phyloP scores from a whole-genome alignment of 2,797 vertebrate genomes.

The Lutjanus campechanus region DNA sequence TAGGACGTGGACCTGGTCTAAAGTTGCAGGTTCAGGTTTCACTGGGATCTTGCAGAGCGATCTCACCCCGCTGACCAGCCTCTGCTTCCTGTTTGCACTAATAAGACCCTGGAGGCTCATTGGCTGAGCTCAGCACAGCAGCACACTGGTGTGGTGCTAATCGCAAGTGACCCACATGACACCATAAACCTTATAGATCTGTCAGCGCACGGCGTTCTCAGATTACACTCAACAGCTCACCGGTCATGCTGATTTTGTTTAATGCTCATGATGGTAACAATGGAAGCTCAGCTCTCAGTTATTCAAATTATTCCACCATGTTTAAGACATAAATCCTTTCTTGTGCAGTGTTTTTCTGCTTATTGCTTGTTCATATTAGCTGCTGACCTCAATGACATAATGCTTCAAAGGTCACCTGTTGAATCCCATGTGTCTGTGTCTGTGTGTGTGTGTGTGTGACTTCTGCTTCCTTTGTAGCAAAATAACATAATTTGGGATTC shows the following conservation, averaged over 20 bases:
- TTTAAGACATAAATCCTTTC: not conserved
- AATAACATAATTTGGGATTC: constrained; percentile 37
- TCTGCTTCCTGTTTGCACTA: constrained; percentile 74
- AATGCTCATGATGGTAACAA: constrained; percentile 24
- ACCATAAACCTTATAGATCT: constrained; percentile 70
- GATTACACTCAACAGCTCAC: constrained; percentile 51
- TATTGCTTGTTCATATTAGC: constrained; percentile 1
- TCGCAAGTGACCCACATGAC: constrained; percentile 71
- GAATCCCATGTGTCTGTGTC: constrained; percentile 22
- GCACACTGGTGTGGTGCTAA: constrained; percentile 61
- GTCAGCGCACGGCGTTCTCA: constrained; percentile 52
- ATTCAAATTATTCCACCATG: not conserved
- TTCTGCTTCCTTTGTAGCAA: constrained; percentile 13
- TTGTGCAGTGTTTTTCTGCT: not conserved
- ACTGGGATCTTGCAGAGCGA: constrained; percentile 43
- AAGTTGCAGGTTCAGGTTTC: constrained; percentile 65
- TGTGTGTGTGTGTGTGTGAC: constrained; percentile 11
- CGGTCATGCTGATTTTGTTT: constrained; percentile 42
- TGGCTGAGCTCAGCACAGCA: constrained; percentile 54
- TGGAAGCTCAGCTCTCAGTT: not conserved
- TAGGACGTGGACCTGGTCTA: constrained; percentile 16
- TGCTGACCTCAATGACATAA: constrained; percentile 18
- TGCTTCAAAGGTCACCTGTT: constrained; percentile 45
- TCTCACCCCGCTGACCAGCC: constrained; percentile 51
- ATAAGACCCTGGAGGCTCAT: constrained; percentile 77